Evolutionary conservation across 1,140 invertebrate genomes (phyloP).

Genomic region (Sycophila sp.): DNA sequence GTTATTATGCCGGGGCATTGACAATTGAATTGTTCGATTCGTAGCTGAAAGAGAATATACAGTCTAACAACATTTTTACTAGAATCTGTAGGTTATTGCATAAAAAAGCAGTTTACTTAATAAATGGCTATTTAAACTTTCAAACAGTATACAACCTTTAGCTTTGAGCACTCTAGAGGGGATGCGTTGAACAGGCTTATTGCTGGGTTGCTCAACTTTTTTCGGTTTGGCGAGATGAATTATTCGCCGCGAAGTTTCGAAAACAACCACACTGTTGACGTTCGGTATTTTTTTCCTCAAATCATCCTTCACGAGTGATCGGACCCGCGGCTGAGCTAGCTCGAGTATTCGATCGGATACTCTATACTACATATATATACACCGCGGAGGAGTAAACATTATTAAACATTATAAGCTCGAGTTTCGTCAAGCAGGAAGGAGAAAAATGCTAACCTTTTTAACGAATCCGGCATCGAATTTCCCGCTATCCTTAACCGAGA

Average conservation of each 20-base stretch:
- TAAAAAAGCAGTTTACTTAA: no score
- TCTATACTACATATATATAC: no score
- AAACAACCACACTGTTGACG: background rate
- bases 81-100: no score
- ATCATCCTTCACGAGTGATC: no score
- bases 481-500: no score
- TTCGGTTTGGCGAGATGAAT: conserved; percentile 31
- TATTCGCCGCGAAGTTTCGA: background rate
- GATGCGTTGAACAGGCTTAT: background rate
- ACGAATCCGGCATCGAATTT: no score
- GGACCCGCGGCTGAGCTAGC: background rate
- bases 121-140: no score
- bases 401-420: no score
- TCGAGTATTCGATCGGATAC: background rate
- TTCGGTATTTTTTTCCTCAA: background rate
- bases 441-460: no score
- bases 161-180: background rate
- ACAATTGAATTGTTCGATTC: conserved; percentile 41
- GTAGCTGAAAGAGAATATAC: conserved; percentile 34
- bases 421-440: no score
- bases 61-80: no score
- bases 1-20: conserved; percentile 36
- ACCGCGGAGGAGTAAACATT: no score
- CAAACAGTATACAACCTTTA: conserved; percentile 14
- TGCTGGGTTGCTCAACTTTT: background rate